Evolutionary conservation across 2,888 invertebrate genomes (phyloP), one percentile per base, ranked within the genome.

Genomic region (Caenorhabditis doughertyi): DNA sequence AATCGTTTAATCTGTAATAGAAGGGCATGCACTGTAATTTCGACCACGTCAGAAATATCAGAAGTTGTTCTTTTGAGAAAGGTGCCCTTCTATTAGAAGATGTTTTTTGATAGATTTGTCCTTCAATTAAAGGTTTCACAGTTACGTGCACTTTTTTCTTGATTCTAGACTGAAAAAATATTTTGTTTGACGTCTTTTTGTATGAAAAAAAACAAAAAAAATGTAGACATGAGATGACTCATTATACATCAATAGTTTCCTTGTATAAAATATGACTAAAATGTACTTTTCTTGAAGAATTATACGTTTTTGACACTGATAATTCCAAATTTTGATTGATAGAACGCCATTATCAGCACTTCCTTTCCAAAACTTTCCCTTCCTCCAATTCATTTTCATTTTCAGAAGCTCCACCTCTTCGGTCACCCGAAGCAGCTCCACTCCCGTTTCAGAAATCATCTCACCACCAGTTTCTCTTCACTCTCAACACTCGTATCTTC

Each of bases 351-450:
- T 32, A 7, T 32, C 32, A 32, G 32, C 32, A n/a, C n/a, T n/a
- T n/a, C 9, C 9, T 32, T 32, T 32, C 32, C 13, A 8, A 13
- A 13, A 39, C 13, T 8, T 39, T 39, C 39, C 2, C 11, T 39
- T 39, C 39, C 39, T 39, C 4, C 2, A 39, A 8, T 39, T 39
- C 39, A 9, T 13, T 18, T 8, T 47, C 18, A 3, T 9, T 71
- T 71, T 13, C 67, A 81, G 81, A 77, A 56, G 56, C 23, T 77
- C 81, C 0, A 65, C 76, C 13, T 73, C 82, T 2, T 82, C 82
- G 0, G 62, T 73, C 7, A 47, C 77, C 5, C 53, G 82, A 7
- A 62, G 68, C 79, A 79, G 68, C 29, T 77, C 79, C 3, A 81
- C 81, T 0, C 81, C 81, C 1, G 74, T 44, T 5, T 81, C 81